Base-by-base conservation (phyloP, 2,888 invertebrate genomes). In the Disparrhopalites patrizii region DNA sequence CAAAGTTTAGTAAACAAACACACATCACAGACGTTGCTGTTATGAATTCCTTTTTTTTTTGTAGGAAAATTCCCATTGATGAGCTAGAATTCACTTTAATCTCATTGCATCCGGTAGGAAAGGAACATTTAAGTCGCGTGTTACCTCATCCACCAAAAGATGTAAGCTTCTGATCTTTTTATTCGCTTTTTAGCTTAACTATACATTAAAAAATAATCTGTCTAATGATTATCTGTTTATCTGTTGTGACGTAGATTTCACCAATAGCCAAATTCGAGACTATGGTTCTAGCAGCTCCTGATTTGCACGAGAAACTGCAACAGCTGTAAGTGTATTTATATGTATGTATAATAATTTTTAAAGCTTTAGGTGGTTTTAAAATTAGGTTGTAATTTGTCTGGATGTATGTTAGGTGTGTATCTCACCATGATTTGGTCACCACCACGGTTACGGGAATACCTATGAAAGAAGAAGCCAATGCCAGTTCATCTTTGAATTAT, bases 391-490 rank as follows among this genome's bases (percentile, higher is more conserved):
- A n/a, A 36, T 33, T 57, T 18, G 54, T 47, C 36, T 57, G n/a
- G n/a, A 36, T 36, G 36, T 33, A 27, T 43, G 30, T n/a, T 31
- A 74, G 74, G 33, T 70, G 72, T 62, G 57, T 61, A 13, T 28
- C 87, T 2, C 96, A 98, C 78, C 97, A 93, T 76, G 87, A 91
- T 78, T 82, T 99, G 52, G 91, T 94, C 0, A 93, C 92, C 66
- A 99, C 98, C 1, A 97, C 97, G 0, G 97, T 99, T 0, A 96
- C 96, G 5, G 94, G 97, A 3, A 98, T 98, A 76, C 99, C 99
- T 1, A 99, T 99, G 99, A 99, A 99, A 83, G 97, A 98, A 80
- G 97, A 98, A 79, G 96, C 97, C 82, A 97, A 97, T 79, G 95
- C 96, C 0, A 93, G 93, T 78, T 93, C 94, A 0, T 98, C 97